These are phyloP conservation scores for Orchestes rusci DNA, from an alignment of 2,888 invertebrate genomes.

Conservation along the genomic window DNA sequence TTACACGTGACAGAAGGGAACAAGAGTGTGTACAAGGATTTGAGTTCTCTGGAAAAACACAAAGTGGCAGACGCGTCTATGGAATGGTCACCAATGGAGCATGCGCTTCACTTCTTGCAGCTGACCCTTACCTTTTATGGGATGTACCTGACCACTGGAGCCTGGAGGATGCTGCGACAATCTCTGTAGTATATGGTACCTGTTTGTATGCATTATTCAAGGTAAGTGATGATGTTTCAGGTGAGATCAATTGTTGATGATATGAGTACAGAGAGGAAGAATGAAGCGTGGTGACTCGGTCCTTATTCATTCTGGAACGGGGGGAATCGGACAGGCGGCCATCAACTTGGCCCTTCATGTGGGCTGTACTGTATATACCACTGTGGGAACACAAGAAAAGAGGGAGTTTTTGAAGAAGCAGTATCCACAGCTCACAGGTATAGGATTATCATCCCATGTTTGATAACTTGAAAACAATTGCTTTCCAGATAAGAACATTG, in stretches of 20 bases:
- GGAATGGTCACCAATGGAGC: slow-evolving; percentile 54
- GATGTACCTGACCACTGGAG: slow-evolving; percentile 65
- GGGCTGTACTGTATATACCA: slow-evolving; percentile 59
- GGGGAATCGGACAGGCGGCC: slow-evolving; percentile 70
- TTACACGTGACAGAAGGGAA: slow-evolving; percentile 57
- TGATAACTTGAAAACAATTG: slow-evolving; percentile 1
- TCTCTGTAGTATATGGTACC: slow-evolving; percentile 65
- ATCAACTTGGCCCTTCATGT: slow-evolving; percentile 58
- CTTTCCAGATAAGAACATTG: slow-evolving; percentile 27
- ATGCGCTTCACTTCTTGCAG: slow-evolving; percentile 54
- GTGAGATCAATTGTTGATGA: too few species aligned
- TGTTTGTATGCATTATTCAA: slow-evolving; percentile 47
- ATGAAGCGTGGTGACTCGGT: slow-evolving; percentile 33
- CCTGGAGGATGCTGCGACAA: slow-evolving; percentile 65
- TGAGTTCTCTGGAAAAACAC: slow-evolving; percentile 53
- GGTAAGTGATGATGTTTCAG: slow-evolving; percentile 26
- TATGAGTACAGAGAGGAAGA: slow-evolving; percentile 30
- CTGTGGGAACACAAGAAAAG: slow-evolving; percentile 61
- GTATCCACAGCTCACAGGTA: slow-evolving; percentile 40
- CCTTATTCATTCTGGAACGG: slow-evolving; percentile 54
- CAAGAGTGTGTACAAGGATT: slow-evolving; percentile 64
- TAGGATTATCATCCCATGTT: too few species aligned
- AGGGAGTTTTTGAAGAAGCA: slow-evolving; percentile 51
- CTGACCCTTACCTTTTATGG: slow-evolving; percentile 53
- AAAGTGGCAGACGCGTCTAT: slow-evolving; percentile 56